Conservation (phyloP, 2,888 invertebrate genomes). For the Chymomyza caudatula region DNA sequence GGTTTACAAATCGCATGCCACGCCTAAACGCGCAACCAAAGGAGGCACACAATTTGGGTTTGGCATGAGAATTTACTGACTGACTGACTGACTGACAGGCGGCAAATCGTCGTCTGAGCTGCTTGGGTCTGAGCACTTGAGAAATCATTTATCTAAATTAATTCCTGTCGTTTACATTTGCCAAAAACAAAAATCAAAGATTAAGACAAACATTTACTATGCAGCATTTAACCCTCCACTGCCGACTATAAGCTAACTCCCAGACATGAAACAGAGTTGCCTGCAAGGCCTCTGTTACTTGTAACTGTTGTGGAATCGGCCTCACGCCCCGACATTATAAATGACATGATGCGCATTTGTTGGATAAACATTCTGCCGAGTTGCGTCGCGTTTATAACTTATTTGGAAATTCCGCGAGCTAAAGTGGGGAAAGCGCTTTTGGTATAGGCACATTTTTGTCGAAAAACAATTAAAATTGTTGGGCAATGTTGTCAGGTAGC, state of each 20-base stretch:
- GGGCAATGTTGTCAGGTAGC: conserved; percentile 14
- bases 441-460: conserved; percentile 32
- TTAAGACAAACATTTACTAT: conserved; percentile 77
- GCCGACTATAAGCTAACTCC: conserved; percentile 12
- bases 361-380: conserved; percentile 51
- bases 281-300: not conserved
- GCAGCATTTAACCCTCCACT: conserved; percentile 48
- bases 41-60: conserved; percentile 14
- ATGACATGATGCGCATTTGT: conserved; percentile 68
- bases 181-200: conserved; percentile 78
- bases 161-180: conserved; percentile 79
- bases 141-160: conserved; percentile 79
- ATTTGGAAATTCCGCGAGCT: conserved; percentile 74
- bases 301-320: not conserved
- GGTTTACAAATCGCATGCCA: conserved; percentile 50
- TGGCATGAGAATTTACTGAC: not conserved
- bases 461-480: conserved; percentile 75
- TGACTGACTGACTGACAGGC: conserved; percentile 58
- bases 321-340: conserved; percentile 56
- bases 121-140: conserved; percentile 61
- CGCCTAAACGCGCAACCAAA: conserved; percentile 53
- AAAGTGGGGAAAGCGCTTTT: conserved; percentile 28
- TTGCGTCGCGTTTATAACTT: conserved; percentile 73
- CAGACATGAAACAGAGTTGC: conserved; percentile 11
- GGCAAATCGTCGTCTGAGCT: conserved; percentile 64